phyloP scores from a whole-genome alignment of 2,888 invertebrate genomes.

The Lingula anatina region DNA sequence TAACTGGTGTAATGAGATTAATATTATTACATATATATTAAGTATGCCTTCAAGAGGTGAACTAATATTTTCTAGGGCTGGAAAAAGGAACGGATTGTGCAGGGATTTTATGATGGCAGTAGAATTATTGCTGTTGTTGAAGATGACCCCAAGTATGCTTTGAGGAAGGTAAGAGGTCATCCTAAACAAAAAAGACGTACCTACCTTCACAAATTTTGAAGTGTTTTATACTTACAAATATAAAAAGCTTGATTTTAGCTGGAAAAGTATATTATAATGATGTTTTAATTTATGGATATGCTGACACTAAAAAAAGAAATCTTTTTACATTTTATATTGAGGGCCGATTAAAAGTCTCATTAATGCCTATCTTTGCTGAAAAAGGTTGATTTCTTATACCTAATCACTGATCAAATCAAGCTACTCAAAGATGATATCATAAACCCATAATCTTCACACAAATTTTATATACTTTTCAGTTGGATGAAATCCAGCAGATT shows the following conservation, averaged over 20 bases:
- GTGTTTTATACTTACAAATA: background rate
- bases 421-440: background rate
- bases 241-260: too few relatives aligned
- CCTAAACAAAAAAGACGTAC: too few relatives aligned
- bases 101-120: constrained; percentile 57
- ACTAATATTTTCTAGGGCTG: constrained; percentile 30
- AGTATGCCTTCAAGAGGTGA: background rate
- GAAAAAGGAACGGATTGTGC: constrained; percentile 49
- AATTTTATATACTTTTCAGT: constrained; percentile 48
- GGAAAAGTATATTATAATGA: too few relatives aligned
- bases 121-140: constrained; percentile 59
- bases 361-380: background rate
- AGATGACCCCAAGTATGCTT: constrained; percentile 53
- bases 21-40: background rate
- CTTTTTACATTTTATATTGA: background rate
- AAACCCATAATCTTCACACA: background rate
- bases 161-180: constrained; percentile 30
- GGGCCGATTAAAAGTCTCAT: background rate
- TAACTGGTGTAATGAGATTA: background rate
- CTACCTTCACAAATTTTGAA: too few relatives aligned
- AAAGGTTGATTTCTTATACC: background rate
- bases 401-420: background rate
- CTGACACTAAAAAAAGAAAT: too few relatives aligned
- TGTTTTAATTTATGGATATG: too few relatives aligned
- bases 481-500: constrained; percentile 61